These are phyloP conservation scores for Equus quagga DNA, from an alignment of 2,113 vertebrate genomes.

Conservation along the genomic window DNA sequence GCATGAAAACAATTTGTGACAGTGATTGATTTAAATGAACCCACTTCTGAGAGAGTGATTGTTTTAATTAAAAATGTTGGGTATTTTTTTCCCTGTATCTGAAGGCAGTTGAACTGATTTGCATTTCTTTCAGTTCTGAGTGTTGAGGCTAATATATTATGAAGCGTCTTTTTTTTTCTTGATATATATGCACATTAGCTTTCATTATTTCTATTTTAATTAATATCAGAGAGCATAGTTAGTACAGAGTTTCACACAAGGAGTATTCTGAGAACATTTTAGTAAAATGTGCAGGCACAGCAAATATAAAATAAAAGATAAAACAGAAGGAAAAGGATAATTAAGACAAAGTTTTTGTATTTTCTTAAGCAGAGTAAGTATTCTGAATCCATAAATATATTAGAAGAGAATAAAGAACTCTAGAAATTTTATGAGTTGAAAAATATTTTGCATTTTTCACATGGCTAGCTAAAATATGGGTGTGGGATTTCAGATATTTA, in stretches of 20 bases:
- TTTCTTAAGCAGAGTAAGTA: conserved; percentile 2
- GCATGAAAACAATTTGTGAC: conserved; percentile 66
- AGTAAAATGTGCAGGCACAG: neutral
- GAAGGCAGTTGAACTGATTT: conserved; percentile 60
- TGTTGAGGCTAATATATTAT: conserved; percentile 28
- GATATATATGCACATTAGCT: conserved; percentile 48
- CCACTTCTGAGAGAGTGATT: conserved; percentile 66
- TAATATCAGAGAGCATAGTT: conserved; percentile 17
- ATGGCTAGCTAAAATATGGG: neutral
- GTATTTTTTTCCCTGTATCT: neutral
- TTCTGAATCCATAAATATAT: neutral
- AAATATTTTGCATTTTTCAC: neutral
- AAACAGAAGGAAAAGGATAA: neutral
- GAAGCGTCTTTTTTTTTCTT: conserved; percentile 39
- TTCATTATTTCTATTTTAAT: conserved; percentile 63
- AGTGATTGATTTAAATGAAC: conserved; percentile 69
- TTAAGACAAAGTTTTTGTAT: neutral
- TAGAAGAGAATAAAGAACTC: neutral
- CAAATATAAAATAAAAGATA: conserved; percentile 38
- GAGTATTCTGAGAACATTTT: conserved; percentile 22
- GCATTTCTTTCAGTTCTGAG: conserved; percentile 53
- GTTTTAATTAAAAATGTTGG: conserved; percentile 65
- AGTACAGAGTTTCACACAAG: neutral
- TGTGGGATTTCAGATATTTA: neutral
- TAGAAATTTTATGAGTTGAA: neutral